A percentile compares a stretch with the other conserved stretches of the same genome.
These are phyloP conservation scores for Gorsachius goisagi DNA, from an alignment of 2,113 vertebrate species.

Conservation along the genomic window DNA sequence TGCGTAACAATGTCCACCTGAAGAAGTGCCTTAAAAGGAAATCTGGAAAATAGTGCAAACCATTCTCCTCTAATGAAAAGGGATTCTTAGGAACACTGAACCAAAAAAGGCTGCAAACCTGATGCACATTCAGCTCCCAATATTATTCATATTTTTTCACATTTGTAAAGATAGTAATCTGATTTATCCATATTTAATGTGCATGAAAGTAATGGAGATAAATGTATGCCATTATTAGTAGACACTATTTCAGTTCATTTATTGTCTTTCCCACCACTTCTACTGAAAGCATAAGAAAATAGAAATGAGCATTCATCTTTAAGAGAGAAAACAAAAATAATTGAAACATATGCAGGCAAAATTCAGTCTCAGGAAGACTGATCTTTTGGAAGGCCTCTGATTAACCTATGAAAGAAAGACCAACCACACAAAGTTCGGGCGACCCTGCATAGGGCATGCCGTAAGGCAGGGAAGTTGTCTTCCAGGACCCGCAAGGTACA, in stretches of 20 bases:
- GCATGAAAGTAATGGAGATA: not conserved
- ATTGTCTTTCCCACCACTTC: not conserved
- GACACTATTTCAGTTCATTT: not conserved
- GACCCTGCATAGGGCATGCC: too few species aligned
- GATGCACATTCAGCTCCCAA: not conserved
- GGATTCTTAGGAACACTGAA: not conserved
- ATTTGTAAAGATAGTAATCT: not conserved
- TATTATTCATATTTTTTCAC: not conserved
- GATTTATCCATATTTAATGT: not conserved
- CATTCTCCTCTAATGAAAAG: not conserved
- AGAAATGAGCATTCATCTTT: not conserved
- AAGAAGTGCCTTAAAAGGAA: not conserved
- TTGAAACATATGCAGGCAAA: not conserved
- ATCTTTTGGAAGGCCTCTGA: not conserved
- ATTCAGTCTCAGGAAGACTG: not conserved
- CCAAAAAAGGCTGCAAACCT: not conserved
- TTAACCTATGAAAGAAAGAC: not conserved
- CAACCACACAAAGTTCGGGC: not conserved
- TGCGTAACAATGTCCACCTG: not conserved
- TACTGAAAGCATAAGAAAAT: not conserved
- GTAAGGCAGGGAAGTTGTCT: rapidly evolving
- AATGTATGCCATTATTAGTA: not conserved
- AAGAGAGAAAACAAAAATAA: not conserved
- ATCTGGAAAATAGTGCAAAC: not conserved
- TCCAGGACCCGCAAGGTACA: rapidly evolving